Evolutionary conservation across 2,113 vertebrate genomes (phyloP).

Genomic region (Drymodes brunneopygia): DNA sequence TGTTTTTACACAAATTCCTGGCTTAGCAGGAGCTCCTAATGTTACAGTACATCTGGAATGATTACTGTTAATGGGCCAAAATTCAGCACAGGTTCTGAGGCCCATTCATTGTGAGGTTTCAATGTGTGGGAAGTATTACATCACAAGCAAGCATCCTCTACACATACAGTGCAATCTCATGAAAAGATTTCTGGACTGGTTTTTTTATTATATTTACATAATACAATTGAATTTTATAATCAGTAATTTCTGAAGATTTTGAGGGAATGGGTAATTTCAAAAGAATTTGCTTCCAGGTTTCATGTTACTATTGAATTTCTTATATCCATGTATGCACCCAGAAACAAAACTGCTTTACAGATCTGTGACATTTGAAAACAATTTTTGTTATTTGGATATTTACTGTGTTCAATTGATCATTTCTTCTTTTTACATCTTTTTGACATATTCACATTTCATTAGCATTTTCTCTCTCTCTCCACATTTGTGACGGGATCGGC

Average conservation of each 20-base stretch:
- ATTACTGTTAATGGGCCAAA: neutral
- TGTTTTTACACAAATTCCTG: neutral
- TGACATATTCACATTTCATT: neutral
- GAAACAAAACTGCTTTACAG: neutral
- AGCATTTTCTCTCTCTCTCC: neutral
- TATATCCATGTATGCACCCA: fast-evolving
- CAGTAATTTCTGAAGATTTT: neutral
- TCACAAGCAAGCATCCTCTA: neutral
- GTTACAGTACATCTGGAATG: neutral
- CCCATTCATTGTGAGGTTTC: neutral
- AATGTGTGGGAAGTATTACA: neutral
- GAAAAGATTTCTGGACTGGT: neutral
- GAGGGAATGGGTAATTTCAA: neutral
- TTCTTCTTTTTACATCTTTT: neutral
- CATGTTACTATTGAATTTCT: neutral
- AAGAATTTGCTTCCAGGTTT: neutral
- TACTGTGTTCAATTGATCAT: neutral
- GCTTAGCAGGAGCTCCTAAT: neutral
- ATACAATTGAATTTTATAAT: neutral
- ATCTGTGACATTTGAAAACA: neutral
- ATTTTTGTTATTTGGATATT: neutral
- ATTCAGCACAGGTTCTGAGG: neutral
- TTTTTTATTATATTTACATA: neutral
- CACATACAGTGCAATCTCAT: neutral
- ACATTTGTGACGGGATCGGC: neutral